Evolutionary conservation across 1,140 invertebrate genomes (phyloP).

Genomic region (Diorhabda elongata): DNA sequence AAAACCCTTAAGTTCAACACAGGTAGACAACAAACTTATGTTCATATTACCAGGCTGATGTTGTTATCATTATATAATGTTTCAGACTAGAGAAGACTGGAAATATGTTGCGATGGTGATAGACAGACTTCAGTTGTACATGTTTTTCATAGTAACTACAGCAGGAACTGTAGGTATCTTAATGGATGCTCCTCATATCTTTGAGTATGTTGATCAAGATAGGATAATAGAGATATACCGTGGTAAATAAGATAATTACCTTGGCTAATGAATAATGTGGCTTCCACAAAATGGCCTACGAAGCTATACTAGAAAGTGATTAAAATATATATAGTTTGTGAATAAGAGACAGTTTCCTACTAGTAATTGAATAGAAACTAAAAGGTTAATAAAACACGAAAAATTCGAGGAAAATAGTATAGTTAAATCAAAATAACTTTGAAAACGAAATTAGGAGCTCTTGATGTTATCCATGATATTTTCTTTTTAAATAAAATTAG

Average conservation of each 20-base stretch:
- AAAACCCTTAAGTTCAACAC: too few relatives aligned
- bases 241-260: slow-evolving; percentile 64
- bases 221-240: slow-evolving; percentile 92
- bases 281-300: slow-evolving; percentile 37
- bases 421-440: too few relatives aligned
- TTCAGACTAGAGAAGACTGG: slow-evolving; percentile 96
- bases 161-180: slow-evolving; percentile 90
- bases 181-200: slow-evolving; percentile 99
- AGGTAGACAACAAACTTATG: too few relatives aligned
- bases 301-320: slow-evolving; percentile 22
- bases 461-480: too few relatives aligned
- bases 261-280: slow-evolving; percentile 35
- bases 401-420: too few relatives aligned
- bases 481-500: too few relatives aligned
- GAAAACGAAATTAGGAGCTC: too few relatives aligned
- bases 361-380: too few relatives aligned
- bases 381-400: too few relatives aligned
- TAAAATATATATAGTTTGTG: slow-evolving; percentile 7
- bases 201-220: slow-evolving; percentile 97
- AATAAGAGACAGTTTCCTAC: not conserved
- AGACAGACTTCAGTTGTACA: slow-evolving; percentile 92
- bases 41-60: not conserved
- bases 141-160: slow-evolving; percentile 97
- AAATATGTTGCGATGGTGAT: slow-evolving; percentile 99
- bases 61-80: slow-evolving; percentile 17